phyloP scores from a whole-genome alignment of 2,113 vertebrate species.

The Poecilia latipinna region DNA sequence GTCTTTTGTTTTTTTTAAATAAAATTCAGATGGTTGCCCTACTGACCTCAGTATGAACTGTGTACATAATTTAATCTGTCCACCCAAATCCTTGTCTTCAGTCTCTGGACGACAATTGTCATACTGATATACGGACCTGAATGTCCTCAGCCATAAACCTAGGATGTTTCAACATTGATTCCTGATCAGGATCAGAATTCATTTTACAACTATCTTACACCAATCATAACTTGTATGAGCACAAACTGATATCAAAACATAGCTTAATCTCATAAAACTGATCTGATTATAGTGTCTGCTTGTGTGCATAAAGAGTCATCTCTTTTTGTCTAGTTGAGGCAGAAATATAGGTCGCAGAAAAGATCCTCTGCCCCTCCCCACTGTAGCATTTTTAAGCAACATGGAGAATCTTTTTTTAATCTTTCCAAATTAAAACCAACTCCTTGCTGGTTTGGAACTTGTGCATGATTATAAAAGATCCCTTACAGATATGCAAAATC shows the following conservation, averaged over 20 bases:
- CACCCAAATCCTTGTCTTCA: too few relatives aligned
- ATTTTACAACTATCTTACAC: too few relatives aligned
- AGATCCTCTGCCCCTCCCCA: background rate
- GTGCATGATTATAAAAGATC: background rate
- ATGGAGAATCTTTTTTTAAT: background rate
- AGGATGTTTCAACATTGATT: too few relatives aligned
- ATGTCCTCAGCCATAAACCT: too few relatives aligned
- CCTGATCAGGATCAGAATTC: too few relatives aligned
- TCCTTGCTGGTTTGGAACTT: background rate
- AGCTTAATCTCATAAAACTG: background rate
- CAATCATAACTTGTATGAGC: background rate
- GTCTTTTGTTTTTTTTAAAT: constrained; percentile 1
- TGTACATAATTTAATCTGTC: background rate
- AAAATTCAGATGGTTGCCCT: background rate
- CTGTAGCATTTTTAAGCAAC: background rate
- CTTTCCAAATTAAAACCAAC: background rate
- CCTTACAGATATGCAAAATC: constrained; percentile 12
- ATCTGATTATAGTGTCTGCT: background rate
- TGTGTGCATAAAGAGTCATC: background rate
- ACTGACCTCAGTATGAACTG: constrained; percentile 4
- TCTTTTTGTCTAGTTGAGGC: too few relatives aligned
- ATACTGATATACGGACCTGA: too few relatives aligned
- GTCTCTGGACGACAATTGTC: too few relatives aligned
- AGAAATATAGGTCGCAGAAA: background rate
- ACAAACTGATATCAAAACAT: background rate